Base-by-base conservation (phyloP, 2,113 vertebrate genomes). In the Pavo muticus region DNA sequence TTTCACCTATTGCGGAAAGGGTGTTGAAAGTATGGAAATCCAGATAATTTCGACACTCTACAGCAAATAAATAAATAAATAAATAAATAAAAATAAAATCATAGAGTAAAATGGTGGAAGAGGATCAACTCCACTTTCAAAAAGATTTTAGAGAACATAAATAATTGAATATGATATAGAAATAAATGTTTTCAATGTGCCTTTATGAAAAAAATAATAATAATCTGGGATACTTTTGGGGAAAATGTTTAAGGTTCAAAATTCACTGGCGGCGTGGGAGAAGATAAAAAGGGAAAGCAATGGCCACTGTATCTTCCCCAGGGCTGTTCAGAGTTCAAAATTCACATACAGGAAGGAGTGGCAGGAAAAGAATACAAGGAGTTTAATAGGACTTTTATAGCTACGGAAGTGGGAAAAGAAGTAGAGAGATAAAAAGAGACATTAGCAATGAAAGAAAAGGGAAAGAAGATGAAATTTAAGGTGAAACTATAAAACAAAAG, bases 261-360 rank as follows among this genome's bases (percentile, higher is more conserved):
- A 85, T 3, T 65, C 14, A 59, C 52, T 7, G 44, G 8, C n/a
- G 7, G 3, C 20, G 18, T 19, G 10, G 3, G 4, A 59, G 17
- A 82, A 59, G 21, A 80, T 80, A 88, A 86, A 57, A 81, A 75
- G 9, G 69, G 10, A 95, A 95, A 84, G 69, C 47, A 88, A 50
- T 59, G 61, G 61, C 78, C 79, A 84, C 27, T 65, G 8, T 68
- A 25, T 72, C 90, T 95, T 91, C 85, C 86, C 30, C 88, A 78
- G 73, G 40, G n/a, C 76, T 93, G 23, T 64, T 95, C 79, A 78
- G 68, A 77, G 82, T 85, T 95, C 86, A 78, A 95, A 95, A 83
- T 57, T 84, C 63, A 61, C 25, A 45, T 47, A 68, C 80, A 95
- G 80, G 83, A 95, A 95, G 76, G 83, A 90, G 69, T 81, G 85